These are phyloP conservation scores for Anniella stebbinsi DNA, from an alignment of 2,797 vertebrate genomes.

Conservation along the genomic window DNA sequence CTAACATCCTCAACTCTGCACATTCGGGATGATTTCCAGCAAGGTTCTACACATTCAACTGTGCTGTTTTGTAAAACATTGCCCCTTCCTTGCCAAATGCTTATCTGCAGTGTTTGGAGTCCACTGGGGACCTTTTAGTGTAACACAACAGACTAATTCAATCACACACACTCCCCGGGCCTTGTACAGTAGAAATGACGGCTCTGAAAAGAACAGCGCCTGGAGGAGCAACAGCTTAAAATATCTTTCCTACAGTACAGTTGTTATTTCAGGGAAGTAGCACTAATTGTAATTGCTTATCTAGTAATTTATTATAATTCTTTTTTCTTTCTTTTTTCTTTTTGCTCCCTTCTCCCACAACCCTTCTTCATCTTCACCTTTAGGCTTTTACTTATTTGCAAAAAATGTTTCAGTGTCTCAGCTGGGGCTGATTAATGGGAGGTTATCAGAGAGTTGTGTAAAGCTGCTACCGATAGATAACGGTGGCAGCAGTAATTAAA, in stretches of 20 bases:
- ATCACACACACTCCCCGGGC: slow-evolving; percentile 89
- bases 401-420: slow-evolving; percentile 77
- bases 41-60: slow-evolving; percentile 46
- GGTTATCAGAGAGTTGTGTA: slow-evolving; percentile 81
- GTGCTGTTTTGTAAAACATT: slow-evolving; percentile 73
- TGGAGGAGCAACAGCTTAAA: slow-evolving; percentile 85
- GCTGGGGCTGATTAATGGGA: slow-evolving; percentile 82
- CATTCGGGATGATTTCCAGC: slow-evolving; percentile 54
- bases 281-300: slow-evolving; percentile 87
- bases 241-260: slow-evolving; percentile 83
- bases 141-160: slow-evolving; percentile 95
- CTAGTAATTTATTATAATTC: slow-evolving; percentile 87
- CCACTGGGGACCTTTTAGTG: slow-evolving; percentile 86
- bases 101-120: slow-evolving; percentile 84
- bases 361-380: slow-evolving; percentile 73
- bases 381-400: slow-evolving; percentile 80
- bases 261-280: slow-evolving; percentile 82
- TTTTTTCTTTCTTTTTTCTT: slow-evolving; percentile 9
- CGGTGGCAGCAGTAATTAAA: slow-evolving; percentile 82
- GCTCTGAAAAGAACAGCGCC: slow-evolving; percentile 79
- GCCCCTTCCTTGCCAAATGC: slow-evolving; percentile 84
- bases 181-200: slow-evolving; percentile 81
- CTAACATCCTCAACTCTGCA: neutral
- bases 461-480: slow-evolving; percentile 83
- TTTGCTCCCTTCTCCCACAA: neutral